Percentiles rank a stretch among this genome's conserved stretches.
These are phyloP conservation scores for Diplazon laetatorius DNA, from an alignment of 2,888 invertebrate species.

Conservation along the genomic window DNA sequence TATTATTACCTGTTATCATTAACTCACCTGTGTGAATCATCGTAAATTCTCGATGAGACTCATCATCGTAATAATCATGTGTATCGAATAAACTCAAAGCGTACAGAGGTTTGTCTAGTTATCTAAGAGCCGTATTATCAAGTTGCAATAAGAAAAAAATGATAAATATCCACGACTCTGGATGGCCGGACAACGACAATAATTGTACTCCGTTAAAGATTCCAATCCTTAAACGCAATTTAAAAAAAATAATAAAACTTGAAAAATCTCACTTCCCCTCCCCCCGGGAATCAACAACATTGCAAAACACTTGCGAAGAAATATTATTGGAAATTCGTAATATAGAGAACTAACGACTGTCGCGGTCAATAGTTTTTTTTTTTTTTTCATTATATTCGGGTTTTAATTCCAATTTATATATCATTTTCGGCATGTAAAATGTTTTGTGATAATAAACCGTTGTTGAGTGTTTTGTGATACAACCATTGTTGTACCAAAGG, in stretches of 20 bases:
- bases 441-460: background rate
- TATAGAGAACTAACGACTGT: background rate
- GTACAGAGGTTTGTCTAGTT: constrained; percentile 70
- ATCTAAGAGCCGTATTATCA: constrained; percentile 64
- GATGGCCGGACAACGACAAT: constrained; percentile 61
- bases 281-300: background rate
- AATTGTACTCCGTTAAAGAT: constrained; percentile 54
- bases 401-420: background rate
- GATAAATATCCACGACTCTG: constrained; percentile 25
- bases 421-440: background rate
- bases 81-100: constrained; percentile 62
- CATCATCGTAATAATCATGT: constrained; percentile 64
- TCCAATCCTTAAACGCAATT: constrained; percentile 36
- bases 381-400: too few relatives aligned
- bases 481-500: background rate
- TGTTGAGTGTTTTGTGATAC: background rate
- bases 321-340: background rate
- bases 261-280: background rate
- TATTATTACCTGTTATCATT: constrained; percentile 67
- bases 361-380: background rate
- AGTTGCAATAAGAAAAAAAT: constrained; percentile 19
- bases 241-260: background rate
- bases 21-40: constrained; percentile 65
- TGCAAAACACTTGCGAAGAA: background rate
- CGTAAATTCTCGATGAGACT: constrained; percentile 56